Percentiles rank a stretch among this genome's conserved stretches.
Conservation (phyloP, 2,888 invertebrate species). For the Nezara viridula region DNA sequence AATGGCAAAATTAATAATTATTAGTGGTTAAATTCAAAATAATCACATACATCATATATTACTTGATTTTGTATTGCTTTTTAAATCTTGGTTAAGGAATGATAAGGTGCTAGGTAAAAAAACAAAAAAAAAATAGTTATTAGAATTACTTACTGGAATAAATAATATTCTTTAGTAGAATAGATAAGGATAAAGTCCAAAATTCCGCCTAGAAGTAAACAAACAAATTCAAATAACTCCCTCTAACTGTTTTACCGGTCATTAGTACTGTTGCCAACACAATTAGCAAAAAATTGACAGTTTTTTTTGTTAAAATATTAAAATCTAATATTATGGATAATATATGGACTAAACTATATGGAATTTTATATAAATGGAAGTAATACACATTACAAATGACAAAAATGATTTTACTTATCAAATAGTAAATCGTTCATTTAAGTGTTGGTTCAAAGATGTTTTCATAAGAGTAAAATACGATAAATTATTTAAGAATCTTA, state of each 20-base stretch:
- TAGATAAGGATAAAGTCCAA: neutral
- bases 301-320: neutral
- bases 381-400: neutral
- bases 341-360: neutral
- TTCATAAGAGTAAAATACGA: no score
- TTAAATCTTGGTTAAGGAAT: neutral
- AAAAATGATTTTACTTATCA: no score
- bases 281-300: neutral
- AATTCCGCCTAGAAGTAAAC: neutral
- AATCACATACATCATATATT: neutral
- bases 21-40: neutral
- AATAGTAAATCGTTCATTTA: no score
- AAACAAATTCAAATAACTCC: constrained; percentile 9
- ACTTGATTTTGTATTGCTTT: neutral
- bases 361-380: neutral
- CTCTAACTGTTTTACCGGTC: constrained; percentile 11
- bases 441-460: no score
- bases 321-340: neutral
- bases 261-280: neutral
- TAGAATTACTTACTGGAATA: neutral
- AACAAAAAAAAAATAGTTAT: neutral
- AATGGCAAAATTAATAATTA: neutral
- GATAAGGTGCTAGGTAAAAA: neutral
- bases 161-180: neutral
- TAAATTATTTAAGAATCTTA: no score